phyloP scores from a whole-genome alignment of 2,113 vertebrate species.

The Podiceps cristatus region DNA sequence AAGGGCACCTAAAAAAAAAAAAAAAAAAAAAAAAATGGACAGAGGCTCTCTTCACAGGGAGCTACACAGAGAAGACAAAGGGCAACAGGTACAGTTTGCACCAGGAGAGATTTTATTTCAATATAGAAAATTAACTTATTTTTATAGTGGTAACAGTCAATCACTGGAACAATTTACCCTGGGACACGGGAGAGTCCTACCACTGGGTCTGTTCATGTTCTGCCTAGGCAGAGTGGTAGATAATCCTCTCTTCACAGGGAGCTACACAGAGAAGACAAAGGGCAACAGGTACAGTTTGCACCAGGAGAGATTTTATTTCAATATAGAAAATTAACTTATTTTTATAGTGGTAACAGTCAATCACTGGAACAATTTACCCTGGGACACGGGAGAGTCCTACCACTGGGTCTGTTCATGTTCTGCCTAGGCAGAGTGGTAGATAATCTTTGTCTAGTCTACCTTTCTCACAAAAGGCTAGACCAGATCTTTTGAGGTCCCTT shows the following conservation, averaged over 20 bases:
- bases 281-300: background rate
- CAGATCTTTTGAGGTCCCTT: background rate
- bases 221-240: too few relatives aligned
- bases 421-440: background rate
- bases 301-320: background rate
- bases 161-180: background rate
- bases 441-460: background rate
- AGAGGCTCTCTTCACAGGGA: background rate
- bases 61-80: background rate
- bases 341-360: background rate
- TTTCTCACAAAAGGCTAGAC: background rate
- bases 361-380: background rate
- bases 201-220: too few relatives aligned
- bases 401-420: background rate
- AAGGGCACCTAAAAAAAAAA: background rate
- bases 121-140: background rate
- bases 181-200: background rate
- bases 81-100: background rate
- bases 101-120: background rate
- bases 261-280: background rate
- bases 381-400: background rate
- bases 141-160: background rate
- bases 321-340: background rate
- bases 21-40: too few relatives aligned
- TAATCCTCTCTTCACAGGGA: background rate